phyloP scores from a whole-genome alignment of 30 jellyfish, hydroid and myxozoan genomes.

The Aurelia sp. region DNA sequence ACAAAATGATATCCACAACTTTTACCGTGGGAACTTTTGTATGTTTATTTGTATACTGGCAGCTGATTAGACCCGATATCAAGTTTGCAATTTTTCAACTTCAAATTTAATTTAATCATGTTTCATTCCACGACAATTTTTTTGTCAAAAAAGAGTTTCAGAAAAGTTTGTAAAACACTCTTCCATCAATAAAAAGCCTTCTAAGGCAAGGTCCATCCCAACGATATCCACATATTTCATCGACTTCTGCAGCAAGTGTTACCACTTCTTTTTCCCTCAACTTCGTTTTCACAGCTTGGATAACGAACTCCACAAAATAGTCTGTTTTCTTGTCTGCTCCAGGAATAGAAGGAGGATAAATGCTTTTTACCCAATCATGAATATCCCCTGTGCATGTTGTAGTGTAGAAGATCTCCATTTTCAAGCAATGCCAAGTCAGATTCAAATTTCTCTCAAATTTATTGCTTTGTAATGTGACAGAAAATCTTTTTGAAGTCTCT shows the following conservation, averaged over 20 bases:
- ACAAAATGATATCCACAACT: too few species aligned
- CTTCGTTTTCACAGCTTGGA: slow-evolving; percentile 29
- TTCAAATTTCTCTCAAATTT: too few species aligned
- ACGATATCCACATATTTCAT: slow-evolving; percentile 30
- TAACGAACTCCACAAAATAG: slow-evolving; percentile 29
- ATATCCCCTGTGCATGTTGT: slow-evolving; percentile 46
- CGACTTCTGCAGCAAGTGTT: slow-evolving; percentile 59
- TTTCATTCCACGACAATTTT: too few species aligned
- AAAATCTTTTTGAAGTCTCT: too few species aligned
- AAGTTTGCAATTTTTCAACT: too few species aligned
- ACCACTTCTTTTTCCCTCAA: slow-evolving; percentile 43
- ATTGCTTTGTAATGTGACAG: too few species aligned
- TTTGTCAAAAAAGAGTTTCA: background rate
- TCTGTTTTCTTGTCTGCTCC: slow-evolving; percentile 20
- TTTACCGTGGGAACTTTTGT: too few species aligned
- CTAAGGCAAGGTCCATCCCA: slow-evolving; percentile 53
- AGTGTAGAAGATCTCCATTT: slow-evolving; percentile 54
- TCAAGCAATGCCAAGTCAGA: too few species aligned
- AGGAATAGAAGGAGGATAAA: slow-evolving; percentile 40
- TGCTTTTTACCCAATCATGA: slow-evolving; percentile 40
- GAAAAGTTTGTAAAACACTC: slow-evolving; percentile 37
- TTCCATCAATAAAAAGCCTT: slow-evolving; percentile 53
- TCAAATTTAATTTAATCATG: too few species aligned
- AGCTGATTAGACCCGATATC: too few species aligned
- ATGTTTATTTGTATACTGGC: too few species aligned